Evolutionary conservation across 2,797 vertebrate genomes (phyloP), one percentile per base, ranked within the genome.

Genomic region (Poeciliopsis paucimaculata): DNA sequence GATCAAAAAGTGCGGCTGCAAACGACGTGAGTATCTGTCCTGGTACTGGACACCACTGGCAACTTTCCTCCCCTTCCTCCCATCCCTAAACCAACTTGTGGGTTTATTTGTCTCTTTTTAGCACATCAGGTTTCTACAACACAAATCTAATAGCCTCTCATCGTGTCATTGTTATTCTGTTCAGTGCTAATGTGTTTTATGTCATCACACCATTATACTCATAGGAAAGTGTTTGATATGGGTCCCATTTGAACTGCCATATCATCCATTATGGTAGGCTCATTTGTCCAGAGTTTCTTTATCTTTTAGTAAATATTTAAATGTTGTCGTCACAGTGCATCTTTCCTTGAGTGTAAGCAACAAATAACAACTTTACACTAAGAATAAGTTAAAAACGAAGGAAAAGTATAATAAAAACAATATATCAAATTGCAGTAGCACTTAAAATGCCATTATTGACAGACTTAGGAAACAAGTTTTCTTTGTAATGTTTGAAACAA

Each of bases 1-100:
- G 93, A 99, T 99, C 91, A 99, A 99, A 95, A 99, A 99, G 95
- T 99, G 98, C 78, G 98, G 97, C 96, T 99, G 98, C 96, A 99
- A 99, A 95, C 95, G 98, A 97, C 96, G 98, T 99, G 97, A 99
- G 98, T 99, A 95, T 77, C 82, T 64, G 66, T 4, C 28, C 68
- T 74, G 82, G 79, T 76, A 9, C 72, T 78, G 28, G 28, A 46
- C 49, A 75, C 43, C 51, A 20, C 23, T 13, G 26, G 46, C 6
- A 0, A 26, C 57, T 82, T 57, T 77, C 72, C 55, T 76, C 86
- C 79, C 77, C 68, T 72, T 79, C 88, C 81, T 78, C 79, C 73
- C 77, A 36, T 74, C 81, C 86, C 86, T 80, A 77, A 79, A 68
- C 41, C 73, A 83, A 13, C 73, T 62, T 74, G 70, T 83, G 78